Percentiles rank a stretch among this genome's conserved stretches.
phyloP scores from a whole-genome alignment of 2,797 vertebrate species.

The Acanthurus leucopareius region DNA sequence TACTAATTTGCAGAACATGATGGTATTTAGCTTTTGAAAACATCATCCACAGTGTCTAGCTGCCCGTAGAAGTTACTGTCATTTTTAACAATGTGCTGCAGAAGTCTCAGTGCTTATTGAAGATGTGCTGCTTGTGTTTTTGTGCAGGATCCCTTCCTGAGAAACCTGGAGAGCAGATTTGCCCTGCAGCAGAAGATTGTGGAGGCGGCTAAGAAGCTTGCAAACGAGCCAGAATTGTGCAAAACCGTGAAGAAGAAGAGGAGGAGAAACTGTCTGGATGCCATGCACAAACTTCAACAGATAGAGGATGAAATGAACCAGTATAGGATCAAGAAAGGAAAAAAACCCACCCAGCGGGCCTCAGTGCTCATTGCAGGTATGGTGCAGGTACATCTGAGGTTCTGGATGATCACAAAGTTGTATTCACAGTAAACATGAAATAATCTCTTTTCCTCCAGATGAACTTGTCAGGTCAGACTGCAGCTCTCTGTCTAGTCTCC shows the following conservation, averaged over 20 bases:
- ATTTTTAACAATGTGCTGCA: not conserved
- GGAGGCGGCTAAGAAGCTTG: constrained; percentile 96
- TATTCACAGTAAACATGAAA: constrained; percentile 6
- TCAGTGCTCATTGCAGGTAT: constrained; percentile 90
- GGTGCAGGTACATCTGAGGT: not conserved
- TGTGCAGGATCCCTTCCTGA: constrained; percentile 91
- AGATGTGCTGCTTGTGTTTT: not conserved
- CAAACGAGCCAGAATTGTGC: constrained; percentile 91
- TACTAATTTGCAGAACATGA: not conserved
- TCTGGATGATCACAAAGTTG: not conserved
- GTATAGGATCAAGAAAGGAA: constrained; percentile 93
- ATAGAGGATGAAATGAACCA: constrained; percentile 97
- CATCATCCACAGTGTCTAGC: not conserved
- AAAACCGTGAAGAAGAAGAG: constrained; percentile 97
- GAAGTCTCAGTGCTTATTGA: not conserved
- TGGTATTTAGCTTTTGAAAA: not conserved
- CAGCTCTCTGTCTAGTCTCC: constrained; percentile 93
- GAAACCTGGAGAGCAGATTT: constrained; percentile 95
- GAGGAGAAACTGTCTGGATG: constrained; percentile 93
- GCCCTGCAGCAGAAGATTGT: constrained; percentile 97
- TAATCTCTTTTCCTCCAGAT: constrained; percentile 83
- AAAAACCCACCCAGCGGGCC: constrained; percentile 93
- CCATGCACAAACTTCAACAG: constrained; percentile 94
- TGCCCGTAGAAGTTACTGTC: not conserved
- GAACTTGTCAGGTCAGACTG: constrained; percentile 93